Percentiles rank a stretch among this genome's conserved stretches.
Conservation (phyloP, 2,888 invertebrate species). For the Netelia virgata region DNA sequence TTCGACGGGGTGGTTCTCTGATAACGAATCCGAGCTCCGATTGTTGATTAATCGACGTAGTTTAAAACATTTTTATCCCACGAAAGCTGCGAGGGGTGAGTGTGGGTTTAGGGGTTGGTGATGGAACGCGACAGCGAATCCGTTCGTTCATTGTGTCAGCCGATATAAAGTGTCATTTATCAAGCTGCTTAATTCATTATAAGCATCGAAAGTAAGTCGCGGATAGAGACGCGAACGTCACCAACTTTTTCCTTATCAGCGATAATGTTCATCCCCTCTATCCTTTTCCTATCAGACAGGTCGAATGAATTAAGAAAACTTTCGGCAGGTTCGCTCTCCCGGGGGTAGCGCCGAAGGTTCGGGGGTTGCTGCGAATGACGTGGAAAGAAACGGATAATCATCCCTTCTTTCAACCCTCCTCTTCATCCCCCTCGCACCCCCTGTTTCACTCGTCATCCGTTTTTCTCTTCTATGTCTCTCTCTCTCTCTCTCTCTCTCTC, state of each 20-base stretch:
- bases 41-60: slow-evolving; percentile 43
- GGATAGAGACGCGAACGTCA: slow-evolving; percentile 37
- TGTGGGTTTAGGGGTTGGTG: slow-evolving; percentile 4
- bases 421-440: slow-evolving; percentile 8
- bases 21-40: slow-evolving; percentile 14
- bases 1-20: not conserved
- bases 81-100: too few species aligned
- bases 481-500: slow-evolving; percentile 18
- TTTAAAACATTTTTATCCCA: slow-evolving; percentile 7
- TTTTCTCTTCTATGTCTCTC: slow-evolving; percentile 15
- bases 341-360: slow-evolving; percentile 46
- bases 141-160: not conserved
- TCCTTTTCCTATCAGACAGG: slow-evolving; percentile 47
- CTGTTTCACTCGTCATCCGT: not conserved
- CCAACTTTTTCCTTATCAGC: slow-evolving; percentile 62
- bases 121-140: slow-evolving; percentile 11
- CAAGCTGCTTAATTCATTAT: slow-evolving; percentile 63
- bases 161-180: slow-evolving; percentile 57
- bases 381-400: slow-evolving; percentile 33
- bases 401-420: slow-evolving; percentile 1
- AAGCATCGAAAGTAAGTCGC: slow-evolving; percentile 9
- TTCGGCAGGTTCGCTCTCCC: slow-evolving; percentile 35
- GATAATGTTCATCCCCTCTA: slow-evolving; percentile 23
- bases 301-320: slow-evolving; percentile 70
- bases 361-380: slow-evolving; percentile 51